Evolutionary conservation across 1,140 invertebrate species (phyloP), one percentile per base, ranked within the genome.

Genomic region (Drosophila erecta): DNA sequence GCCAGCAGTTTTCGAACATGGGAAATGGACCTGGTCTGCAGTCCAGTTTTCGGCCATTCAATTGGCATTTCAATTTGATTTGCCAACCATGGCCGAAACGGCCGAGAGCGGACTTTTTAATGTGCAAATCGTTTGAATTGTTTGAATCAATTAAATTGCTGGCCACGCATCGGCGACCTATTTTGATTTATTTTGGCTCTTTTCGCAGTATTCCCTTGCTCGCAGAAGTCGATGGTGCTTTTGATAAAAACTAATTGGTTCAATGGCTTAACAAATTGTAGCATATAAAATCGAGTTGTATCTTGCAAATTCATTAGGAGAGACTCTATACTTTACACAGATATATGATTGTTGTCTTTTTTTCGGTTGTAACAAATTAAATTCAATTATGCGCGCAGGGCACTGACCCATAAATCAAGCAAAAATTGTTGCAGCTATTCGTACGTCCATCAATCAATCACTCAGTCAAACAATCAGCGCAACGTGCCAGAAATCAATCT

Each of bases 51-150:
- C n/a, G 47, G 35, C 15, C 65, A 70, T 70, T 79, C 47, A 53
- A 78, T 67, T 83, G 79, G 79, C 74, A 74, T 79, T 81, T 83
- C 79, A 81, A 81, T 83, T 81, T 83, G 79, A 81, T 81, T 83
- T 81, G 79, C 53, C 56, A 60, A 61, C 57, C 72, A 61, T 44
- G 37, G 37, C 20, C 44, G 22, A 49, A 49, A 49, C 22, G 12
- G 37, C 35, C 37, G n/a, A 14, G 41, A 55, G 64, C 56, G 12
- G 71, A 46, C 41, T 62, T 74, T 58, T 73, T 73, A 73, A 73
- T 73, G 70, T 61, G 70, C 70, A 61, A 73, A 73, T 73, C 67
- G 70, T 61, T 62, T 62, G 57, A 74, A 74, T 74, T 74, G 57
- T 74, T 74, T 61, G 57, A 74, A 74, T 74, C 69, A 74, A 74